A percentile compares a stretch with the other conserved stretches of the same genome.
phyloP scores from a whole-genome alignment of 1,140 invertebrate species.

The Nasonia vitripennis region DNA sequence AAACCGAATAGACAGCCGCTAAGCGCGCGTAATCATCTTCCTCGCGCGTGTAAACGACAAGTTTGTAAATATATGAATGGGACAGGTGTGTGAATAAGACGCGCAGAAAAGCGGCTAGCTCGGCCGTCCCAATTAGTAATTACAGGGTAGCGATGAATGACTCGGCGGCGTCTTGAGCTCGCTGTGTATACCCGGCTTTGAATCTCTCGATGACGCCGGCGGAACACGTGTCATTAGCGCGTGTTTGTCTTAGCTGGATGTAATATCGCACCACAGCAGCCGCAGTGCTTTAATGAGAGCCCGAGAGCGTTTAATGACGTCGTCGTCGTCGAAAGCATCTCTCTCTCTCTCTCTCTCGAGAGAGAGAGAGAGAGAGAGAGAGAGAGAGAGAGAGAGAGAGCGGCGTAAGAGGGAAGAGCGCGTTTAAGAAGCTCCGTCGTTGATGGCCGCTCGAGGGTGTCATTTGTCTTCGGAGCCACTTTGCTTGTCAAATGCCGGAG shows the following conservation, averaged over 20 bases:
- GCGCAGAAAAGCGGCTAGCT: neutral
- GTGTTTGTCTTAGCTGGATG: neutral
- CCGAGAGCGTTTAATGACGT: conserved; percentile 54
- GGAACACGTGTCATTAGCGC: conserved; percentile 23
- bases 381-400: too few relatives aligned
- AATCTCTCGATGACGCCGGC: neutral
- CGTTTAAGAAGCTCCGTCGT: conserved; percentile 38
- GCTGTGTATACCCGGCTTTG: neutral
- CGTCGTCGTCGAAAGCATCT: conserved; percentile 18
- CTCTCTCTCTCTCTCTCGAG: neutral
- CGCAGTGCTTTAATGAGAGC: neutral
- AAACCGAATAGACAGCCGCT: too few relatives aligned
- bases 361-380: too few relatives aligned
- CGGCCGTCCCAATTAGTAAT: neutral
- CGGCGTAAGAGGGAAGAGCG: conserved; percentile 31
- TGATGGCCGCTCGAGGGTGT: conserved; percentile 53
- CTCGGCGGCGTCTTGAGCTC: neutral
- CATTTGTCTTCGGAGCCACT: conserved; percentile 65
- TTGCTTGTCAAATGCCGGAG: conserved; percentile 61
- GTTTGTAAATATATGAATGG: neutral
- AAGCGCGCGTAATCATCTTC: neutral
- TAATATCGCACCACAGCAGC: neutral
- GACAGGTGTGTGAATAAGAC: neutral
- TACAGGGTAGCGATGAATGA: neutral
- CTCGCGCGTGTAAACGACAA: neutral